Evolutionary conservation across 2,113 vertebrate genomes (phyloP).

Genomic region (Scytalopus superciliaris): DNA sequence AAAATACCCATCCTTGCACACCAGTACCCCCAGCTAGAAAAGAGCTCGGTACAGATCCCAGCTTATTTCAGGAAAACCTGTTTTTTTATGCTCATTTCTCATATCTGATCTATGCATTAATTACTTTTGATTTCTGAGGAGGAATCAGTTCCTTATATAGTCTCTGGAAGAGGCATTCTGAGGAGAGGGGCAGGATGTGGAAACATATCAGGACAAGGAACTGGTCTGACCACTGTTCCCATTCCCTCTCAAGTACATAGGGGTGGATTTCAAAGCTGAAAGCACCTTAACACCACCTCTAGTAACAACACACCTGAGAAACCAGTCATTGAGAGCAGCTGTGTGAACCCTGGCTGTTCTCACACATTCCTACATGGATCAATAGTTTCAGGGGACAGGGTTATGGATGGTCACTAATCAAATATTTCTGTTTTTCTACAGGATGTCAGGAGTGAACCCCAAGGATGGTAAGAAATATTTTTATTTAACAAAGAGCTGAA

Average conservation of each 20-base stretch:
- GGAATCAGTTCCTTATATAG: neutral
- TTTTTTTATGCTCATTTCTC: neutral
- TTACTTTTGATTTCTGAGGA: neutral
- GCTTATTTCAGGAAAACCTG: neutral
- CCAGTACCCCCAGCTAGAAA: neutral
- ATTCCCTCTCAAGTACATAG: neutral
- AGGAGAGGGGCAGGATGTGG: neutral
- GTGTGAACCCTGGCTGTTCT: neutral
- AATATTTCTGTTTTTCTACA: neutral
- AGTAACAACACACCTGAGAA: neutral
- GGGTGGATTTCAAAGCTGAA: neutral
- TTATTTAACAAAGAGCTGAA: neutral
- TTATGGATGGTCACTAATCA: neutral
- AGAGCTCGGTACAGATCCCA: neutral
- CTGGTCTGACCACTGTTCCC: neutral
- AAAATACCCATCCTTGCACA: neutral
- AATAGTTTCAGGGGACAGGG: neutral
- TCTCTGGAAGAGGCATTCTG: neutral
- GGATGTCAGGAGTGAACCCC: slow-evolving; percentile 36
- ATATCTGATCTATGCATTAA: neutral
- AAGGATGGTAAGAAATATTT: slow-evolving; percentile 61
- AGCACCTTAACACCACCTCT: neutral
- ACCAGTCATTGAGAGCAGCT: neutral
- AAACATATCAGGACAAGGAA: neutral
- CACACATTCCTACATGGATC: neutral